A percentile compares a stretch with the other conserved stretches of the same genome.
Conservation (phyloP, 2,888 invertebrate species). For the Terebella lapidaria region DNA sequence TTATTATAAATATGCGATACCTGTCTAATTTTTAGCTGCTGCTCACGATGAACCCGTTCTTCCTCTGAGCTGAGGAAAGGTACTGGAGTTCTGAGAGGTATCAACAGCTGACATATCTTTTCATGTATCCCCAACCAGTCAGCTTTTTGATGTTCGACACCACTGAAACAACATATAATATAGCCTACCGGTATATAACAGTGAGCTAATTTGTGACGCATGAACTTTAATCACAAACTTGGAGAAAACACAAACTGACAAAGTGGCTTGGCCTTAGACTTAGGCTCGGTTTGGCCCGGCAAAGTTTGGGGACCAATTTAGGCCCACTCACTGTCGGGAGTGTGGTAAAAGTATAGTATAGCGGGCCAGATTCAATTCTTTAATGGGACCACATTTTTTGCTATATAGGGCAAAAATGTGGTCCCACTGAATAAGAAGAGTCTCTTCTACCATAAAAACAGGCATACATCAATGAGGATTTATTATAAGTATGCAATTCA, state of each 20-base stretch:
- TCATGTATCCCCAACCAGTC: constrained; percentile 54
- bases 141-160: constrained; percentile 47
- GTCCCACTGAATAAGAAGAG: too few relatives aligned
- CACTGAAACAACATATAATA: neutral
- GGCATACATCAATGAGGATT: too few relatives aligned
- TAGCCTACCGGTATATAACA: neutral
- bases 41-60: constrained; percentile 44
- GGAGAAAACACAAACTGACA: neutral
- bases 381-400: too few relatives aligned
- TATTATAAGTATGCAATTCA: too few relatives aligned
- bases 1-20: constrained; percentile 22
- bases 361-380: too few relatives aligned
- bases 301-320: too few relatives aligned
- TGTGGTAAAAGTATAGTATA: too few relatives aligned
- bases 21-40: constrained; percentile 40
- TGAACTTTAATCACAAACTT: too few relatives aligned
- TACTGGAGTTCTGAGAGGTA: constrained; percentile 41
- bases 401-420: too few relatives aligned
- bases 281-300: too few relatives aligned
- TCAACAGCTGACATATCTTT: constrained; percentile 50
- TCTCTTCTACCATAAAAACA: too few relatives aligned
- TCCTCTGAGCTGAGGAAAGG: constrained; percentile 51
- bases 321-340: too few relatives aligned
- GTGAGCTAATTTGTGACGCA: neutral
- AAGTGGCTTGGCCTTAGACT: neutral